Evolutionary conservation across 2,888 invertebrate genomes (phyloP), one percentile per base, ranked within the genome.

Genomic region (Bembecia ichneumoniformis): DNA sequence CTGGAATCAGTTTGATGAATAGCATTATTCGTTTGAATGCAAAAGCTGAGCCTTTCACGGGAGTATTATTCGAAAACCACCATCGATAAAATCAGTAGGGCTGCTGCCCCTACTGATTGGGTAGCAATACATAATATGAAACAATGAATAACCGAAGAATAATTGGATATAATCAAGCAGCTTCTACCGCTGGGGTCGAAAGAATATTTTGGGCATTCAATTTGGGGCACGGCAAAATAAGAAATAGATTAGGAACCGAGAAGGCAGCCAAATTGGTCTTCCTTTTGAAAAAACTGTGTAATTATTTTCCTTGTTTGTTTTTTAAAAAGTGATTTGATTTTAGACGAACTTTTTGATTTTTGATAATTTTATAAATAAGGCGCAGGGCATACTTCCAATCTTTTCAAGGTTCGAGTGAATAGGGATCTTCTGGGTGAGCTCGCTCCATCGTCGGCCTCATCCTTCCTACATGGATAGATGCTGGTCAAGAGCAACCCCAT

Each of bases 111-210:
- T 28, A 49, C 46, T 49, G 49, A 49, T 46, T 49, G 46, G 46
- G 46, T 49, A 46, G 49, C 43, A 46, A 49, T 47, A 46, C 46
- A 46, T 49, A 49, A 49, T 43, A 46, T 49, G 43, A 49, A 47
- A 49, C 36, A 49, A 46, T 35, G 35, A 7, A 35, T 35, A 35
- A 35, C 35, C 14, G 9, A 49, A 40, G 49, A 49, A 49, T 40
- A 49, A 46, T 49, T 49, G 34, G 43, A 40, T 40, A 46, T 47
- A 49, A 49, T 49, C 14, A 49, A 46, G 46, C 46, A 49, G 49
- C 49, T 49, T 49, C 49, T 35, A 45, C 45, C n/a, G 35, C 35
- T 36, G 49, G 46, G 13, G 46, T 49, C 3, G 40, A 40, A 49
- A 17, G 46, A 46, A 49, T 46, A 20, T 48, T 48, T 43, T 48